Evolutionary conservation across 1,140 invertebrate species (phyloP).

Genomic region (Ptiloglossa arizonensis): DNA sequence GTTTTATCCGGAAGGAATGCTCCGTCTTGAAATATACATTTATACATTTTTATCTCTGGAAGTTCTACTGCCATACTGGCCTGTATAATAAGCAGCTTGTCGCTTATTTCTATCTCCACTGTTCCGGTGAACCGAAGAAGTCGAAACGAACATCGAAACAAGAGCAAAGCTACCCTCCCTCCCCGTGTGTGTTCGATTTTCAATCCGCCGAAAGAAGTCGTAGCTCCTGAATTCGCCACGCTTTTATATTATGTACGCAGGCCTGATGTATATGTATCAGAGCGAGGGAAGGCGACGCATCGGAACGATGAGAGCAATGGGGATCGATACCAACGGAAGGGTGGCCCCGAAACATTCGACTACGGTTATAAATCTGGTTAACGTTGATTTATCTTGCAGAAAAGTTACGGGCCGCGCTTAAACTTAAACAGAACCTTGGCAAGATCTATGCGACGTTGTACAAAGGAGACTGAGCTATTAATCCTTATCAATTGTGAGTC

Average conservation of each 20-base stretch:
- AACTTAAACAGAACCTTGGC: constrained; percentile 32
- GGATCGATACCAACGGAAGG: constrained; percentile 33
- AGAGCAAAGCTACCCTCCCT: too few species aligned
- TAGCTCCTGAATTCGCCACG: neutral
- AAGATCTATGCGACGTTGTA: constrained; percentile 18
- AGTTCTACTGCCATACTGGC: too few species aligned
- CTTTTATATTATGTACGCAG: neutral
- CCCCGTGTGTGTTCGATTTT: neutral
- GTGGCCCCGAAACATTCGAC: constrained; percentile 35
- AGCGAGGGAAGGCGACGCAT: neutral
- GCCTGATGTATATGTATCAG: neutral
- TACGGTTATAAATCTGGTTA: constrained; percentile 44
- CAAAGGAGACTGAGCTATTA: constrained; percentile 34
- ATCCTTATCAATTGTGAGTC: constrained; percentile 40
- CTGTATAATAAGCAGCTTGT: too few species aligned
- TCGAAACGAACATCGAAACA: too few species aligned
- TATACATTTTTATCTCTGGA: too few species aligned
- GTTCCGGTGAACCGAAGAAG: too few species aligned
- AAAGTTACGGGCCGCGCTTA: constrained; percentile 33
- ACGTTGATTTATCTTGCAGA: constrained; percentile 50
- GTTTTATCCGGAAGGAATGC: too few species aligned
- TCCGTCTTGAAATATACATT: too few species aligned
- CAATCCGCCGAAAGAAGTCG: neutral
- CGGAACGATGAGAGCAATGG: constrained; percentile 11
- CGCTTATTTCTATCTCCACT: too few species aligned